phyloP scores from a whole-genome alignment of 2,888 invertebrate species.

The Microctonus hyperodae region DNA sequence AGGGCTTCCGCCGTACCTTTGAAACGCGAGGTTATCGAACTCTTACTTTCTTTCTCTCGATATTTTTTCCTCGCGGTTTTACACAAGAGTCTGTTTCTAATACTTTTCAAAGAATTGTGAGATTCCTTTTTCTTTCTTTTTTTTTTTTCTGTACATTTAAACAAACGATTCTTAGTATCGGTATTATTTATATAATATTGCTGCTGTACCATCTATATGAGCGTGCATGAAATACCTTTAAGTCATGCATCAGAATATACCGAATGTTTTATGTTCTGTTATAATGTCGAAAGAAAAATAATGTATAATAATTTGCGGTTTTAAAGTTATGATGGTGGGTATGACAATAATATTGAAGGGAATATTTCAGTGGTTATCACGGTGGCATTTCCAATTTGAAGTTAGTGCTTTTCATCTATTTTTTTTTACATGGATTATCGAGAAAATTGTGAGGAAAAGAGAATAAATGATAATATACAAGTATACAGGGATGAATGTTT shows the following conservation, averaged over 20 bases:
- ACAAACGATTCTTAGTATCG: not conserved
- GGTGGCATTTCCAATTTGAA: too few relatives aligned
- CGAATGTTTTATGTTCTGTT: not conserved
- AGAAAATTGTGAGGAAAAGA: too few relatives aligned
- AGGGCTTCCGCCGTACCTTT: conserved; percentile 21
- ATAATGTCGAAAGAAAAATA: not conserved
- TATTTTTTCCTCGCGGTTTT: conserved; percentile 20
- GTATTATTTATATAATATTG: not conserved
- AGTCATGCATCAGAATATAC: not conserved
- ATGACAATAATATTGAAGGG: not conserved
- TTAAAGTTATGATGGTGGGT: not conserved
- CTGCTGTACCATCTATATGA: not conserved
- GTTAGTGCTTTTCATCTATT: too few relatives aligned
- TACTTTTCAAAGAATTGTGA: not conserved
- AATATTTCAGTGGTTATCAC: too few relatives aligned
- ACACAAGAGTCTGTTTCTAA: conserved; percentile 14
- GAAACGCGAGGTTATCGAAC: conserved; percentile 39
- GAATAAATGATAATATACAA: too few relatives aligned
- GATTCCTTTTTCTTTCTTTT: not conserved
- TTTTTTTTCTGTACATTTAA: not conserved
- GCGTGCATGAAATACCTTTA: not conserved
- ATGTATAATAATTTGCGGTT: conserved; percentile 21
- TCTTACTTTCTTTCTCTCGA: not conserved
- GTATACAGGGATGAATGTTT: too few relatives aligned
- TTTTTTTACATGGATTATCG: too few relatives aligned